phyloP scores from a whole-genome alignment of 1,140 invertebrate species.

The Cyrtorhinus lividipennis region DNA sequence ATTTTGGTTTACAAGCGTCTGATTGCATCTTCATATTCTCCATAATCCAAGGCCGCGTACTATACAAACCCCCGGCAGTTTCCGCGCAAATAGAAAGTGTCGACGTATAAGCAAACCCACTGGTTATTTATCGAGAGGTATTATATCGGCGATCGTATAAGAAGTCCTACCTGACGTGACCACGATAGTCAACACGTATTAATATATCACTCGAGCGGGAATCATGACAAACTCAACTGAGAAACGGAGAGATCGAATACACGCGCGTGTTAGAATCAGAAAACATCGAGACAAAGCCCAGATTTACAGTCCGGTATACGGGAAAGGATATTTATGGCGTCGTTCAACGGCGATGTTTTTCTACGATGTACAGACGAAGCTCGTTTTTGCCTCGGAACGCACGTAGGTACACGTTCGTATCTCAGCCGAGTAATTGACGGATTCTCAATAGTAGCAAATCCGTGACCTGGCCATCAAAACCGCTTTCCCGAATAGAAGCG shows the following conservation, averaged over 20 bases:
- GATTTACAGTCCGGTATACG: neutral
- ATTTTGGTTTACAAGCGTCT: no score
- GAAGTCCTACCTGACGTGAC: neutral
- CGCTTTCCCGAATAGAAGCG: neutral
- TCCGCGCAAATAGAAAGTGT: neutral
- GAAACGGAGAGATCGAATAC: no score
- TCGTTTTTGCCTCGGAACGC: neutral
- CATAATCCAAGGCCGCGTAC: no score
- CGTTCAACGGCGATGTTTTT: no score
- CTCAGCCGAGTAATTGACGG: neutral
- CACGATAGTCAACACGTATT: neutral
- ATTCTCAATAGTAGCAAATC: neutral
- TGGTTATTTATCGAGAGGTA: no score
- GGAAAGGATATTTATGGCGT: neutral
- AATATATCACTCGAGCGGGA: neutral
- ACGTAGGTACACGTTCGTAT: neutral
- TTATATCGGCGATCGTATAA: no score
- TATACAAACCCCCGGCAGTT: no score
- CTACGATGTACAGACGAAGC: neutral
- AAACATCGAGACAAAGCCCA: neutral
- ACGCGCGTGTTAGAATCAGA: neutral
- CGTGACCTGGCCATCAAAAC: neutral
- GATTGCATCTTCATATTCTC: no score
- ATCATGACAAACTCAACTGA: neutral
- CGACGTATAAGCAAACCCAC: no score